Base-by-base conservation (phyloP, 1,140 invertebrate species). In the Microvelia longipes region DNA sequence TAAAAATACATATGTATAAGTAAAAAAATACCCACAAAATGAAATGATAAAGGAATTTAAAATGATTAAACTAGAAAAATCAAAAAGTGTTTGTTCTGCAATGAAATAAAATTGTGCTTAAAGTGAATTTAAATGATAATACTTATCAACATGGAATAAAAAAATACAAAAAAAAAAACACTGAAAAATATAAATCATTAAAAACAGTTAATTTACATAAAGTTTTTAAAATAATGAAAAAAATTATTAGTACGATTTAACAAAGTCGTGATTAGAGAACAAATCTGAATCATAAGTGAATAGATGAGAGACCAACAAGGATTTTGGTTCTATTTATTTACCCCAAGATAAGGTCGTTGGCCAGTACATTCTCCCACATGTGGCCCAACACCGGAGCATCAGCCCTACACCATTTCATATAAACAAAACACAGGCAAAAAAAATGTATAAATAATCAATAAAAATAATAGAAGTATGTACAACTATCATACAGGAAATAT, bases 381-480 rank as follows among this genome's bases (percentile, higher is more conserved):
- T 96, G 92, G 75, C 89, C 93, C 88, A 96, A 89, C 75, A 97
- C 88, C 74, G 94, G 93, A 77, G 94, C 94, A 86, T 98, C 94
- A 75, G 93, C 94, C 94, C 94, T 94, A 79, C 68, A 75, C 69
- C 72, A 72, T 24, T 63, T 69, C 30, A 66, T 66, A n/a, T n/a
- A n/a, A 69, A 72, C 68, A 67, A 64, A 71, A 65, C 68, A 74
- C 69, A 60, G 35, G 28, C 30, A 29, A 68, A 69, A 62, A 69
- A 24, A n/a, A 70, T 67, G 28, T 67, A 15, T 24, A n/a, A 27
- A 24, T 5, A 11, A 50, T n/a, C n/a, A 50, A 50, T 50, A 50
- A 50, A 50, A 50, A 50, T 50, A n/a, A n/a, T n/a, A n/a, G n/a
- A n/a, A n/a, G n/a, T n/a, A n/a, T n/a, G n/a, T n/a, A n/a, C n/a